These are phyloP conservation scores for Aradophagus sp. DNA, from an alignment of 1,140 invertebrate species.

Conservation along the genomic window DNA sequence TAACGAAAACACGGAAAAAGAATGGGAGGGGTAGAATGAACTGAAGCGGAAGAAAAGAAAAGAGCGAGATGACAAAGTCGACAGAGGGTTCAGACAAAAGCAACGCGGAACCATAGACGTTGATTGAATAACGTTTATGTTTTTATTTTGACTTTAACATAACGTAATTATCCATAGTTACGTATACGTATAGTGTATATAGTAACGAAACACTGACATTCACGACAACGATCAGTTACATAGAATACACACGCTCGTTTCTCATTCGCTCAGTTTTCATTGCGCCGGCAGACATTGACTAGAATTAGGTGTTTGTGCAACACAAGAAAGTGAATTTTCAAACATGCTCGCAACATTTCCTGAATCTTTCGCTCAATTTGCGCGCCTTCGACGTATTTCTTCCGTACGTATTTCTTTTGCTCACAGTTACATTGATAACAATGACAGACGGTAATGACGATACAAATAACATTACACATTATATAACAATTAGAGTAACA, in stretches of 20 bases:
- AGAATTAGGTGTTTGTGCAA: constrained; percentile 38
- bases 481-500: constrained; percentile 34
- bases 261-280: too few species aligned
- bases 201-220: constrained; percentile 23
- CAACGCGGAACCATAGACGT: too few species aligned
- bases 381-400: background rate
- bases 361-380: constrained; percentile 4
- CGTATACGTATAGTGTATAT: too few species aligned
- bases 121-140: too few species aligned
- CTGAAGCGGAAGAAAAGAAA: too few species aligned
- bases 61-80: too few species aligned
- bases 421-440: constrained; percentile 27
- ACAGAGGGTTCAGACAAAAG: too few species aligned
- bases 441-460: constrained; percentile 28
- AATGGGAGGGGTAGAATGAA: too few species aligned
- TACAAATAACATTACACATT: constrained; percentile 33
- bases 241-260: constrained; percentile 5
- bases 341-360: constrained; percentile 15
- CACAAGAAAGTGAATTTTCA: constrained; percentile 20
- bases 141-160: too few species aligned
- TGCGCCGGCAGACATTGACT: too few species aligned
- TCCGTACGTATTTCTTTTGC: constrained; percentile 21
- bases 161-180: too few species aligned
- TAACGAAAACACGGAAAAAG: too few species aligned
- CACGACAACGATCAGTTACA: constrained; percentile 17